Evolutionary conservation across 2,797 vertebrate genomes (phyloP).

Genomic region (Lagorchestes hirsutus): DNA sequence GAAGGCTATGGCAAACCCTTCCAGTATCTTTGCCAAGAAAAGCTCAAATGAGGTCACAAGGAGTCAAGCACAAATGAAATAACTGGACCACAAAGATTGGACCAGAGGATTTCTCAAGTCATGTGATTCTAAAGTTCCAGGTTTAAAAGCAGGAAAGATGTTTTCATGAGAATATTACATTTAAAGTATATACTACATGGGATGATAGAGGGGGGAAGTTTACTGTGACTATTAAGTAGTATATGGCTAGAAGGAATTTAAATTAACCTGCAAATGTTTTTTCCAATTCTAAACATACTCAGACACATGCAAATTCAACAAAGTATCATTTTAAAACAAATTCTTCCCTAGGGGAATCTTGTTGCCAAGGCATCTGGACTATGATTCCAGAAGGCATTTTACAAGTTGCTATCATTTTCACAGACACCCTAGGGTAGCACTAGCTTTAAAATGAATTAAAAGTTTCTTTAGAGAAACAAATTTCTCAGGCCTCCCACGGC

Average conservation of each 20-base stretch:
- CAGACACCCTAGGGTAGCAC: conserved; percentile 66
- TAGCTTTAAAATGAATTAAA: conserved; percentile 81
- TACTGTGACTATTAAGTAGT: conserved; percentile 33
- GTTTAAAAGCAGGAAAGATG: not conserved
- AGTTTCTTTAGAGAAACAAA: conserved; percentile 77
- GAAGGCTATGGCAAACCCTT: not conserved
- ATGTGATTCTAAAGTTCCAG: not conserved
- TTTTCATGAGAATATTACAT: not conserved
- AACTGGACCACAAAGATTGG: not conserved
- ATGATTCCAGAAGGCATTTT: conserved; percentile 77
- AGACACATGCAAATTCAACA: conserved; percentile 43
- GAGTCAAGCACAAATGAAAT: not conserved
- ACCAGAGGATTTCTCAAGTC: not conserved
- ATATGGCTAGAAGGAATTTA: conserved; percentile 27
- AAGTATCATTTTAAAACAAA: conserved; percentile 73
- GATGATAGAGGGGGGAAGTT: conserved; percentile 21
- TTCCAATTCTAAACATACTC: conserved; percentile 51
- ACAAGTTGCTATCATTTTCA: conserved; percentile 71
- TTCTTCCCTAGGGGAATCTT: conserved; percentile 68
- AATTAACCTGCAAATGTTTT: conserved; percentile 52
- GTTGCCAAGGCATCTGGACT: conserved; percentile 79
- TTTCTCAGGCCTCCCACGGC: conserved; percentile 70
- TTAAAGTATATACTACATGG: not conserved
- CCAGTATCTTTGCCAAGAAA: not conserved
- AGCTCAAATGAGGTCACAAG: not conserved